Base-by-base conservation (phyloP, 2,797 vertebrate species). In the Orientallactaga sibirica region DNA sequence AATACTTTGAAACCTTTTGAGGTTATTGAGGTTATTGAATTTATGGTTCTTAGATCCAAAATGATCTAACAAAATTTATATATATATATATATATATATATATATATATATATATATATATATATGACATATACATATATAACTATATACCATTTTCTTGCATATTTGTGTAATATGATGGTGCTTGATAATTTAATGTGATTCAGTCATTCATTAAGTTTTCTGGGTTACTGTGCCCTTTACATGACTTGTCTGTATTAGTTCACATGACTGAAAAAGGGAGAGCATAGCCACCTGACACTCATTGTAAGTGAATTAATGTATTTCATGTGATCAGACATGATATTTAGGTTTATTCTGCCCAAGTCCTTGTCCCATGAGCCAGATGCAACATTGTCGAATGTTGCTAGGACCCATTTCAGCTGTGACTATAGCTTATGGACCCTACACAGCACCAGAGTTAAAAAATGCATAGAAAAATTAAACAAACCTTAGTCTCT, bases 251-350 rank as follows among this genome's bases (percentile, higher is more conserved):
- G 15, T 43, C 71, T 96, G 19, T 79, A 3, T 80, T 80, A 5
- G 66, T 79, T 95, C 70, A 80, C 80, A 83, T 77, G 77, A 67
- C 33, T 82, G 22, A 80, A 89, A 70, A 3, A 58, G 22, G 78
- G 90, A 86, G 41, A 76, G 94, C 61, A 89, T 55, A 88, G 61
- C 41, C 70, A 93, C 62, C 55, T 89, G n/a, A 78, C 11, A 48
- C 5, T 95, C 70, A 89, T 75, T 48, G 91, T 29, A 92, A 61
- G 10, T 86, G n/a, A 33, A 22, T 75, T 86, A 76, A 52, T 64
- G 85, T 66, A 16, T 95, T 95, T 87, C 67, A 61, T 12, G 43
- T 61, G 27, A 74, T 85, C 67, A 73, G 86, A 74, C 55, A 58
- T 58, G 3, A 48, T 62, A 88, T 88, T 89, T 62, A 91, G 37